Evolutionary conservation across 2,888 invertebrate genomes (phyloP), one percentile per base, ranked within the genome.

Genomic region (Caenorhabditis drosophilae): DNA sequence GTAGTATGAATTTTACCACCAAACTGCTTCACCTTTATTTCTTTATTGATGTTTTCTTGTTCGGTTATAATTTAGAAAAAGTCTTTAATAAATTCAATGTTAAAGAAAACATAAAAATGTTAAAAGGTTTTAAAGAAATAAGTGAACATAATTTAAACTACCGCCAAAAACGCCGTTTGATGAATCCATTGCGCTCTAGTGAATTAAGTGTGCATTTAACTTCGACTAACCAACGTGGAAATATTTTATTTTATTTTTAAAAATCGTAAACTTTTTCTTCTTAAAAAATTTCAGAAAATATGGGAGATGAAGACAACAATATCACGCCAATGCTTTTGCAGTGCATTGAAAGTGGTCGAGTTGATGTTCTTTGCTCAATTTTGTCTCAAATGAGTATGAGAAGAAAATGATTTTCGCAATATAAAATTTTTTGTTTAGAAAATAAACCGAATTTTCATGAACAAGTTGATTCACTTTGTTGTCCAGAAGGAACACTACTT

Each of bases 401-500:
- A 27, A 15, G 1, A 20, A 44, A 52, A 35, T 16, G 15, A 31
- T n/a, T n/a, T n/a, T n/a, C n/a, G n/a, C 4, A 11, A 27, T 7
- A 6, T 44, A 42, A 20, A 36, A 31, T 22, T 11, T 31, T 9
- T 40, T 6, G 46, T 75, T 36, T 63, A 78, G 78, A 70, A 36
- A 59, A 44, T 26, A 58, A 70, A 38, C 57, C 70, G 9, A 58
- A 76, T 35, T 78, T 75, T 42, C 60, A 62, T 27, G 73, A 67
- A 9, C 47, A 70, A 42, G 72, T 75, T n/a, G 77, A 78, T 48
- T 56, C 61, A 25, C 20, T 78, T 4, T 77, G 77, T 46, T 75
- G 78, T 58, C 77, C 84, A 44, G 79, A 82, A 45, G 85, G 85
- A 12, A 84, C 85, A 4, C 67, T 85, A 1, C 77, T 85, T n/a